Conservation (phyloP, 2,797 vertebrate genomes). For the Aulostomus chinensis region DNA sequence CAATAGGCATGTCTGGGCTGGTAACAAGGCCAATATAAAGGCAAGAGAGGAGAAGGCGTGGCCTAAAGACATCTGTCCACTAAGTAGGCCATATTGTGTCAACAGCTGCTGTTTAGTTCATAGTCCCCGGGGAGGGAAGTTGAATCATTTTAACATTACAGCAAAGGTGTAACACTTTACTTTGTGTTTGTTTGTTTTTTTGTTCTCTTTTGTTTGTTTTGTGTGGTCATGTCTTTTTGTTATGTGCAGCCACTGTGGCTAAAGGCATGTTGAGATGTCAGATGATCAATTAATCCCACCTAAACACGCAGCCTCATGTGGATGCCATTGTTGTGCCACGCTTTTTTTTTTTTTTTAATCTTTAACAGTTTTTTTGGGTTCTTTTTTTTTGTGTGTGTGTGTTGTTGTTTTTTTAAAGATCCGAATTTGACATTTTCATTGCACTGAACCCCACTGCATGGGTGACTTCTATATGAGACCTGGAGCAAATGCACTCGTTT, state of each 20-base stretch:
- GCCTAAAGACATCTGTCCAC: conserved; percentile 71
- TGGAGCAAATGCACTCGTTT: no score
- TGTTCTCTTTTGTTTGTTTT: conserved; percentile 22
- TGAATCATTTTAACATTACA: conserved; percentile 53
- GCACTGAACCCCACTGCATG: no score
- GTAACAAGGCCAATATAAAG: conserved; percentile 42
- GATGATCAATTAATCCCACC: conserved; percentile 28
- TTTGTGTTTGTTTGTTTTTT: conserved; percentile 32
- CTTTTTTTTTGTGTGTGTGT: no score
- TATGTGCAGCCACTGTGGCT: conserved; percentile 22
- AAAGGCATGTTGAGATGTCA: conserved; percentile 40
- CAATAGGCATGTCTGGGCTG: conserved; percentile 52
- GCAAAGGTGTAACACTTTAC: conserved; percentile 54
- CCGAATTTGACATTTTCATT: no score
- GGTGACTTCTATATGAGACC: no score
- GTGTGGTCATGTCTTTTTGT: conserved; percentile 39
- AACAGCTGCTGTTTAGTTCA: conserved; percentile 69
- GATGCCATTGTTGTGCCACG: no score
- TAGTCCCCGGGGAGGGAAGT: conserved; percentile 48
- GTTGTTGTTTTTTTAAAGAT: no score
- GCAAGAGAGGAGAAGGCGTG: conserved; percentile 65
- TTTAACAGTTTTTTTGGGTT: no score
- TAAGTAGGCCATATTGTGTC: conserved; percentile 64
- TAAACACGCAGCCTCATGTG: neutral
- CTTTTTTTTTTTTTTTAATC: no score